Evolutionary conservation across 1,140 invertebrate species (phyloP).

Genomic region (Pseudomyrmex cubaensis): DNA sequence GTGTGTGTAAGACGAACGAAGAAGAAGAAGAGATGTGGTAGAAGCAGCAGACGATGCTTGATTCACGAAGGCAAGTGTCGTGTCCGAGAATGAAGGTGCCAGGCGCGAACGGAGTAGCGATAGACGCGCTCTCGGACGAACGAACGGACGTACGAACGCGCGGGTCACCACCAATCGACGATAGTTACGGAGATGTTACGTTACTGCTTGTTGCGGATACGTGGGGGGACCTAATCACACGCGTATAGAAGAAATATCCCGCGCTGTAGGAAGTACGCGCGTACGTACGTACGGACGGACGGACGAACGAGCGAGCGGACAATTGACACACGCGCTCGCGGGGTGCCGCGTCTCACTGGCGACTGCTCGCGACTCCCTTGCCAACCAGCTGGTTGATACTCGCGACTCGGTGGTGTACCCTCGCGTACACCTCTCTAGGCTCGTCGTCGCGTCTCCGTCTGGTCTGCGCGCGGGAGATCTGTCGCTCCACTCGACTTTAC

Average conservation of each 20-base stretch:
- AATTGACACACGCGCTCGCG: conserved; percentile 77
- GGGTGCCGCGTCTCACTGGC: conserved; percentile 83
- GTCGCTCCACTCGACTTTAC: conserved; percentile 48
- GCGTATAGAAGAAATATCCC: background rate
- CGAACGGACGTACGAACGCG: background rate
- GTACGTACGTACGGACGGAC: conserved; percentile 55
- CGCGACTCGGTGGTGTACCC: conserved; percentile 66
- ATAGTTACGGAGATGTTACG: no score
- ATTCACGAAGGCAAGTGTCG: conserved; percentile 33
- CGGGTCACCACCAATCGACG: background rate
- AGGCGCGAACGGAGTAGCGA: conserved; percentile 10
- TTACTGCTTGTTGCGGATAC: no score
- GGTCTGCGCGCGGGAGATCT: conserved; percentile 25
- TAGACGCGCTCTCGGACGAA: conserved; percentile 32
- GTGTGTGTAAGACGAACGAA: conserved; percentile 18
- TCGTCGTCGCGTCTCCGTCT: conserved; percentile 55
- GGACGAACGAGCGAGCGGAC: conserved; percentile 62
- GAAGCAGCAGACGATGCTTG: conserved; percentile 50
- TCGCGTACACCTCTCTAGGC: conserved; percentile 77
- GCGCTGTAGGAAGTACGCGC: conserved; percentile 58
- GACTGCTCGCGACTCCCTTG: conserved; percentile 79
- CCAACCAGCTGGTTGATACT: conserved; percentile 82
- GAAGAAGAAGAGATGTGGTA: background rate
- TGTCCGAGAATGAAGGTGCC: conserved; percentile 28
- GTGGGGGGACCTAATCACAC: background rate